Percentiles rank a stretch among this genome's conserved stretches.
Evolutionary conservation across 2,888 invertebrate genomes (phyloP).

Genomic region (Netelia fuscicornis): DNA sequence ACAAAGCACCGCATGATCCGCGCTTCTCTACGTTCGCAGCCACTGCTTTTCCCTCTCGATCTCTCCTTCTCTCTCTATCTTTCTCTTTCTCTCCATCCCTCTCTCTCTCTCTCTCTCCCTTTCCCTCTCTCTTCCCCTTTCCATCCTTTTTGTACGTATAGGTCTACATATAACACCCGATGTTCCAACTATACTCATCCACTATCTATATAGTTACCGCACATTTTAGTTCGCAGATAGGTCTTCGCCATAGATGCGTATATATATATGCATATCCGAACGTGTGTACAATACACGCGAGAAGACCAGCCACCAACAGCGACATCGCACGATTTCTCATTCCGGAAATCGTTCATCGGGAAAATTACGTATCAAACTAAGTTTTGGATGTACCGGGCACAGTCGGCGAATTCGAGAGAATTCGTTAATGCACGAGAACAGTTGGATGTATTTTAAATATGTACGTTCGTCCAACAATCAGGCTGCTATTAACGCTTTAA

Average conservation of each 20-base stretch:
- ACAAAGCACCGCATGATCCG: constrained; percentile 65
- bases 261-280: background rate
- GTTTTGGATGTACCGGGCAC: constrained; percentile 25
- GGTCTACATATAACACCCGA: background rate
- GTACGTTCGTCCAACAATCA: constrained; percentile 4
- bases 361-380: constrained; percentile 68
- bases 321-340: constrained; percentile 61
- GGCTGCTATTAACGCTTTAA: constrained; percentile 6
- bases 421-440: constrained; percentile 22
- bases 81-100: too few relatives aligned
- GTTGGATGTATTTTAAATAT: constrained; percentile 34
- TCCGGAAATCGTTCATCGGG: constrained; percentile 65
- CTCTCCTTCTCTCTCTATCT: background rate
- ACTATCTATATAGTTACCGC: constrained; percentile 33
- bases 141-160: constrained; percentile 21
- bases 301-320: constrained; percentile 46
- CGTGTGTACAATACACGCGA: background rate
- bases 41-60: constrained; percentile 2
- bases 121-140: constrained; percentile 28
- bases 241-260: background rate
- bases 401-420: constrained; percentile 41
- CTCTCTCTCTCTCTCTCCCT: constrained; percentile 15
- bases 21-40: constrained; percentile 31
- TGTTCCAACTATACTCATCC: constrained; percentile 43
- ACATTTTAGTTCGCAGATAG: constrained; percentile 42